phyloP scores from a whole-genome alignment of 1,140 invertebrate species.

The Danaus plexippus region DNA sequence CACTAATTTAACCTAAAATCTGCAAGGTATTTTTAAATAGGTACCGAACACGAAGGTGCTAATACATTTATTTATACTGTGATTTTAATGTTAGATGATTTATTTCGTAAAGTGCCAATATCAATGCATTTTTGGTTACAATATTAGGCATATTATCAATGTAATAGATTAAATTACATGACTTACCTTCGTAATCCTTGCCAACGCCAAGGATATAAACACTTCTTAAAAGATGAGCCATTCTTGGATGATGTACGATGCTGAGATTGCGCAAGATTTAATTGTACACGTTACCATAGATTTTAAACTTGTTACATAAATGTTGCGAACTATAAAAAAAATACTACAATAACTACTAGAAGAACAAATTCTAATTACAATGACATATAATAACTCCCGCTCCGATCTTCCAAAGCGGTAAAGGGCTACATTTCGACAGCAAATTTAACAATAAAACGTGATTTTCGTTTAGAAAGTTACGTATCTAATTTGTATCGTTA shows the following conservation, averaged over 20 bases:
- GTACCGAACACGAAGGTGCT: no score
- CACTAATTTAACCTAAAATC: no score
- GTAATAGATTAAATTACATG: constrained; percentile 2
- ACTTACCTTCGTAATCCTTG: constrained; percentile 57
- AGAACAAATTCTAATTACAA: constrained; percentile 18
- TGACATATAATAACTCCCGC: constrained; percentile 41
- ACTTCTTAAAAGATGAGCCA: constrained; percentile 60
- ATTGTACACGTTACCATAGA: constrained; percentile 34
- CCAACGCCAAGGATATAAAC: constrained; percentile 50
- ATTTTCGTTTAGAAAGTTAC: constrained; percentile 37
- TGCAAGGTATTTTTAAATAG: no score
- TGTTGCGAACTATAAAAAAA: constrained; percentile 30
- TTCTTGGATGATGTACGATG: constrained; percentile 46
- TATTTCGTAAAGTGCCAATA: no score
- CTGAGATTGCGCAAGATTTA: constrained; percentile 56
- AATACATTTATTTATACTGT: no score
- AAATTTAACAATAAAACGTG: constrained; percentile 28
- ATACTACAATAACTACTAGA: constrained; percentile 27
- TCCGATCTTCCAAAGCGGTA: constrained; percentile 49
- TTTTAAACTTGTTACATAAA: constrained; percentile 40
- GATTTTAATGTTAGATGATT: no score
- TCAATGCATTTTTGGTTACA: no score
- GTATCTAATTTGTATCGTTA: constrained; percentile 52
- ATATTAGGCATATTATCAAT: neutral
- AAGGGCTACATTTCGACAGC: constrained; percentile 62